Evolutionary conservation across 2,797 vertebrate species (phyloP), one percentile per base, ranked within the genome.

Genomic region (Myoxocephalus aenaeus): DNA sequence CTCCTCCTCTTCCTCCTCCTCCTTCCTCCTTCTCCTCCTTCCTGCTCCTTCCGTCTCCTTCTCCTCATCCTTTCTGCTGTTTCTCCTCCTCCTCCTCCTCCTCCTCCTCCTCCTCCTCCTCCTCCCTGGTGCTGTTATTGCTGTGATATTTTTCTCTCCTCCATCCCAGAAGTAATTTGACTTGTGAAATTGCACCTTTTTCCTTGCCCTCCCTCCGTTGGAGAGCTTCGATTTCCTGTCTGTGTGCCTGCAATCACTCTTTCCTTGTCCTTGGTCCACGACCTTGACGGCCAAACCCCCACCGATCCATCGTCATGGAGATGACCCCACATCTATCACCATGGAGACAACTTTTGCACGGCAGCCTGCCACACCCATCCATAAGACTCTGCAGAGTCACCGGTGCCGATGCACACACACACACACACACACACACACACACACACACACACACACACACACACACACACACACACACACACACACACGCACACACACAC

Each of bases 211-310:
- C 83, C 83, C 75, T 81, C 77, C 65, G 63, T 86, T 65, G 73
- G 81, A 89, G 89, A 87, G 87, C 91, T 95, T 96, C 94, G 95
- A 95, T 96, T 96, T 96, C 94, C 95, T 95, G 94, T 96, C 95
- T 92, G 90, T 90, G 91, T 90, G 92, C 90, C 89, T 93, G 94
- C 93, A 94, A 94, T 95, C 94, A 94, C 92, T 95, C 92, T 88
- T 36, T 78, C 81, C 80, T 90, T 89, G 94, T 95, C 95, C 94
- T 95, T 95, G 93, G 90, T 91, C 88, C 79, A 7, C 88, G 88
- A 94, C 94, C 93, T 94, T 93, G 93, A 86, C 69, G 75, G 88
- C 89, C 80, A 77, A 90, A 87, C 82, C 81, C 86, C 85, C 83
- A 82, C 73, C 58, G 42, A 91, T 91, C 91, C 84, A 91, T 92